Percentiles rank a stretch among this genome's conserved stretches.
Conservation (phyloP, 2,888 invertebrate species). For the Coremacera marginata region DNA sequence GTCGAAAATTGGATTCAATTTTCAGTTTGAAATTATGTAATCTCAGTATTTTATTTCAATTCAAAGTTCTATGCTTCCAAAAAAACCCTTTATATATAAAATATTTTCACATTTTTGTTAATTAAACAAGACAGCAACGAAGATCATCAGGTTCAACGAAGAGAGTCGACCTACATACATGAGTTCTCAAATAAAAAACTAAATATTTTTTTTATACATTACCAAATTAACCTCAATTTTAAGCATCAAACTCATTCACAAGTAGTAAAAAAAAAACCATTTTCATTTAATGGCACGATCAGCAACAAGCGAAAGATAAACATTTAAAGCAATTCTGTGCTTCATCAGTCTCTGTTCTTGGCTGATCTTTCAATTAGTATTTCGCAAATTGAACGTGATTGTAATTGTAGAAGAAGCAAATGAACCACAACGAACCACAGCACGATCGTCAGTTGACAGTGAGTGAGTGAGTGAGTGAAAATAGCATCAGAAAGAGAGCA, state of each 20-base stretch:
- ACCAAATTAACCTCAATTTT: constrained; percentile 33
- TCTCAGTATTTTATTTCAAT: too few species aligned
- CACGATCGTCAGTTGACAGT: neutral
- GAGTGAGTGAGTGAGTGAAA: neutral
- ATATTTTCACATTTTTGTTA: too few species aligned
- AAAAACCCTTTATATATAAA: too few species aligned
- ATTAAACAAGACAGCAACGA: too few species aligned
- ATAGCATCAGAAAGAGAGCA: neutral
- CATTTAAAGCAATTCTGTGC: neutral
- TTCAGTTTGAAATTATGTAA: too few species aligned
- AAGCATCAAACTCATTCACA: neutral
- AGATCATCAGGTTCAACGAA: too few species aligned
- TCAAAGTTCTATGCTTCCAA: too few species aligned
- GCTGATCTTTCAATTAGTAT: constrained; percentile 64
- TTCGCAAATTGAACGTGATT: constrained; percentile 48
- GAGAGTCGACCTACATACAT: too few species aligned
- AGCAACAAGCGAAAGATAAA: neutral
- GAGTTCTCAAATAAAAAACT: neutral
- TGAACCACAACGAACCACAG: neutral
- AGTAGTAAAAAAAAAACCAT: neutral
- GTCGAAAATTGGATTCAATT: too few species aligned
- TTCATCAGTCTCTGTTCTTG: constrained; percentile 49
- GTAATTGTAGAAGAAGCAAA: constrained; percentile 25
- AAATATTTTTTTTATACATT: constrained; percentile 3
- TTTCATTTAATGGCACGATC: neutral